phyloP scores from a whole-genome alignment of 2,888 invertebrate genomes.

The Acleris cristana region DNA sequence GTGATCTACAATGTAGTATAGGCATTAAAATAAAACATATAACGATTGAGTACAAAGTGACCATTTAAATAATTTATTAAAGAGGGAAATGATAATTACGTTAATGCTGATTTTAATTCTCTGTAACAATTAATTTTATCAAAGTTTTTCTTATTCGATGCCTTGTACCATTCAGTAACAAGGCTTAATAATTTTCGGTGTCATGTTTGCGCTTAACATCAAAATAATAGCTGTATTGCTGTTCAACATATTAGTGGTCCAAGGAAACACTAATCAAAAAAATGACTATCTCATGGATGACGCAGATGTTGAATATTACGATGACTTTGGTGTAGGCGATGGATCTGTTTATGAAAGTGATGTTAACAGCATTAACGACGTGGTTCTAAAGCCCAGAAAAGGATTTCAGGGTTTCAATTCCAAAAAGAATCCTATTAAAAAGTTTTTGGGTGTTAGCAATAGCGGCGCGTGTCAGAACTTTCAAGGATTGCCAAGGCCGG shows the following conservation, averaged over 20 bases:
- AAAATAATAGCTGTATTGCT: constrained; percentile 22
- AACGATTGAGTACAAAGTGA: too few relatives aligned
- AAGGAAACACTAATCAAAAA: constrained; percentile 11
- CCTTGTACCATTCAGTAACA: too few relatives aligned
- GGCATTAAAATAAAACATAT: too few relatives aligned
- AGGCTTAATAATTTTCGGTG: constrained; percentile 26
- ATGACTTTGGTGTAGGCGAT: constrained; percentile 15
- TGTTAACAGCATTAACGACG: background rate
- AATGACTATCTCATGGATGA: constrained; percentile 2
- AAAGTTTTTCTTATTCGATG: too few relatives aligned
- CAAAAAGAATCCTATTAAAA: background rate
- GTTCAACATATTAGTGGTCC: constrained; percentile 22
- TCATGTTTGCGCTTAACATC: constrained; percentile 32
- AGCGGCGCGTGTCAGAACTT: constrained; percentile 13
- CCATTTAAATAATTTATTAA: too few relatives aligned
- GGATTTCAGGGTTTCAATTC: background rate
- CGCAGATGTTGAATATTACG: constrained; percentile 14
- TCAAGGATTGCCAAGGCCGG: constrained; percentile 24
- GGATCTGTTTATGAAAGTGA: constrained; percentile 9
- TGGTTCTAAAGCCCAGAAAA: background rate
- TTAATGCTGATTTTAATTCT: too few relatives aligned
- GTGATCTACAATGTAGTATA: too few relatives aligned
- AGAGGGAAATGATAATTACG: too few relatives aligned
- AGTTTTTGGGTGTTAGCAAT: background rate
- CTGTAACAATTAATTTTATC: too few relatives aligned